A percentile compares a stretch with the other conserved stretches of the same genome.
phyloP scores from a whole-genome alignment of 2,113 vertebrate genomes.

The Anolis carolinensis region DNA sequence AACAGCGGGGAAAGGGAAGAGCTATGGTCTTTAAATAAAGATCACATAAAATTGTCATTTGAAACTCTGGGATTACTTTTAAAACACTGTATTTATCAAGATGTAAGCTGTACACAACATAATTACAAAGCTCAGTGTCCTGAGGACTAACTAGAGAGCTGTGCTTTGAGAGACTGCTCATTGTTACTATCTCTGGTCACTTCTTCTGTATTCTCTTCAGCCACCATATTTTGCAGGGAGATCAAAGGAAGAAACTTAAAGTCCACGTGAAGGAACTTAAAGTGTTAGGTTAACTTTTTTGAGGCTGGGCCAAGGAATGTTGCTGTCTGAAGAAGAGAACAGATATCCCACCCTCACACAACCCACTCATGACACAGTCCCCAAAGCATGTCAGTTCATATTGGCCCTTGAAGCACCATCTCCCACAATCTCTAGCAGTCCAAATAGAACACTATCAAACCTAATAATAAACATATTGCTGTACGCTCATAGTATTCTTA shows the following conservation, averaged over 20 bases:
- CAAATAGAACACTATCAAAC: too few relatives aligned
- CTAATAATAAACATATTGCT: too few relatives aligned
- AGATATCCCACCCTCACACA: too few relatives aligned
- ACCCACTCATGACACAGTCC: too few relatives aligned
- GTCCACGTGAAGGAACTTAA: not conserved
- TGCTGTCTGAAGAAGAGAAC: too few relatives aligned
- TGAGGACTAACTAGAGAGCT: not conserved
- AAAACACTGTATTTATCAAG: fast-evolving
- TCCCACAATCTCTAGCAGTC: too few relatives aligned
- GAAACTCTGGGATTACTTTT: fast-evolving
- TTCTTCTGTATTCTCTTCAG: not conserved
- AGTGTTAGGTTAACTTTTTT: not conserved
- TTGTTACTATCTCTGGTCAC: not conserved
- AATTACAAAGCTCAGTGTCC: not conserved
- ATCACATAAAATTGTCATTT: constrained; percentile 2
- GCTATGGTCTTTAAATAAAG: not conserved
- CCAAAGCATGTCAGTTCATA: too few relatives aligned
- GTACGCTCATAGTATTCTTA: too few relatives aligned
- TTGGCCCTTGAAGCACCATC: too few relatives aligned
- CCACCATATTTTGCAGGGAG: not conserved
- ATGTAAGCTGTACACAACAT: not conserved
- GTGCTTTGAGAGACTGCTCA: not conserved
- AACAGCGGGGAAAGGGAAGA: not conserved
- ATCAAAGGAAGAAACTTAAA: not conserved
- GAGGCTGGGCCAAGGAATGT: too few relatives aligned